Evolutionary conservation across 2,797 vertebrate species (phyloP), one percentile per base, ranked within the genome.

Genomic region (Lates japonicus): DNA sequence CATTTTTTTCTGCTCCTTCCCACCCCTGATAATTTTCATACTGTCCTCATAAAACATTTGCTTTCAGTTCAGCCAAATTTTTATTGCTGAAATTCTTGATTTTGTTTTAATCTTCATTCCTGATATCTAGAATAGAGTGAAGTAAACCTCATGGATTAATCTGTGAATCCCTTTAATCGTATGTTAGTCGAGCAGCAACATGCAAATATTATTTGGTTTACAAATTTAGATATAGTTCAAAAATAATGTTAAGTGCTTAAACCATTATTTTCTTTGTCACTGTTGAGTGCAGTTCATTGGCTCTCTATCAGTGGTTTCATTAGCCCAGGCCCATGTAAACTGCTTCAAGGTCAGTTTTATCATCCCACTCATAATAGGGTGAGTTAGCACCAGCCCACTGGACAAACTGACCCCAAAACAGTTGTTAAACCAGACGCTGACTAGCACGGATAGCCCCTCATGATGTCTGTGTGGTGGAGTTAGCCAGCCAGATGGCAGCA

Each of bases 401-500:
- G 91, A 90, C 87, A 89, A 87, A 92, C 12, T 85, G 90, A 92
- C 93, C 92, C 90, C 86, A 85, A 93, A 84, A 83, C 88, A 85
- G 88, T 90, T 83, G 94, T 93, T 89, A 91, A 89, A 74, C 80
- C 85, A 88, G 80, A 88, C 68, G 76, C 83, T 85, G 89, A 90
- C 86, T 88, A 51, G 85, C 84, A 58, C 25, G 16, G 79, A 90
- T 90, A 64, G 83, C 83, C 89, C 92, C 89, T 87, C 51, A 72
- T 78, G 85, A 86, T 61, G 76, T 78, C 79, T 81, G 85, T 7
- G 71, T n/a, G n/a, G 75, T 80, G 76, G 66, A 78, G 65, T 46
- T 51, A 19, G 71, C 66, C 66, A 80, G 91, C 91, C 90, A 95
- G 95, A 94, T 94, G 95, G 94, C 94, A 95, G 92, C 93, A 89